These are phyloP conservation scores for Lacerta bilineata DNA, from an alignment of 2,797 vertebrate genomes.

Conservation along the genomic window DNA sequence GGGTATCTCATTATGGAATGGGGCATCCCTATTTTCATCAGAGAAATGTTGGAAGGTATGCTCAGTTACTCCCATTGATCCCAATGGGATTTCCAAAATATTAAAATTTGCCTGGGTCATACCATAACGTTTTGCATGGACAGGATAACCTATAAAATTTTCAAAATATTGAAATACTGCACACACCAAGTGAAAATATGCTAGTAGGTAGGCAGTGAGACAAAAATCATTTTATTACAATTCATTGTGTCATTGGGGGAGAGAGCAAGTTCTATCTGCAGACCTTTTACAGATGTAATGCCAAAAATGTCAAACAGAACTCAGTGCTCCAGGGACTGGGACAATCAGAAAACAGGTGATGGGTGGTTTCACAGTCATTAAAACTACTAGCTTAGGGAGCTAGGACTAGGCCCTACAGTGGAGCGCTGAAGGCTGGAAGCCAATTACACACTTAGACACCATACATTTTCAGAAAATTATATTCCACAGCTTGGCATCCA, in stretches of 20 bases:
- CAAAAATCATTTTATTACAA: not conserved
- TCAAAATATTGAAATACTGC: accelerated
- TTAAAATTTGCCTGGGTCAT: not conserved
- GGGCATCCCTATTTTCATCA: no score
- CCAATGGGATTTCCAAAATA: not conserved
- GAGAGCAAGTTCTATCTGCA: not conserved
- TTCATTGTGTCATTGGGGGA: not conserved
- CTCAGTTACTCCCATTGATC: not conserved
- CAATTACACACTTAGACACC: conserved; percentile 50
- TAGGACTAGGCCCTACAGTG: conserved; percentile 26
- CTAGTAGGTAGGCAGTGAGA: no score
- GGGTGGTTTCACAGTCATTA: conserved; percentile 33
- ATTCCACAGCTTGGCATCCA: conserved; percentile 60
- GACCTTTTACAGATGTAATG: accelerated
- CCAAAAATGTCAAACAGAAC: not conserved
- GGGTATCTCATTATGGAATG: no score
- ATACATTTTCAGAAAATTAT: conserved; percentile 45
- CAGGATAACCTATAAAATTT: not conserved
- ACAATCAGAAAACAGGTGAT: conserved; percentile 6
- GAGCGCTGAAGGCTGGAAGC: conserved; percentile 47
- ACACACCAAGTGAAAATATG: accelerated
- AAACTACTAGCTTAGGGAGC: conserved; percentile 39
- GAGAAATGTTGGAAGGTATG: no score
- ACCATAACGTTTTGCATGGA: not conserved
- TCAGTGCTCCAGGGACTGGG: conserved; percentile 1